Evolutionary conservation across 2,888 invertebrate genomes (phyloP).

Genomic region (Rhimphoctona megacephalus): DNA sequence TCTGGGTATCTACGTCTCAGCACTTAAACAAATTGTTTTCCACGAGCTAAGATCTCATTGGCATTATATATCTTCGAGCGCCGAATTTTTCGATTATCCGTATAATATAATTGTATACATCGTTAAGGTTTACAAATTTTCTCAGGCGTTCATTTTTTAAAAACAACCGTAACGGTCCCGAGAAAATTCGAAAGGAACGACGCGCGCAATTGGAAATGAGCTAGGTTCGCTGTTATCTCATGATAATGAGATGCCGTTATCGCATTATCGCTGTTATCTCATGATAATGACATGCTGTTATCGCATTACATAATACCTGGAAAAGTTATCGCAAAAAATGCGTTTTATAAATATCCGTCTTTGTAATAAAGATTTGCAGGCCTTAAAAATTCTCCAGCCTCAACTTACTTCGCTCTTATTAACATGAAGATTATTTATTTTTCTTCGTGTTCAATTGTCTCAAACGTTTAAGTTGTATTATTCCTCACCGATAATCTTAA

Average conservation of each 20-base stretch:
- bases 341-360: not conserved
- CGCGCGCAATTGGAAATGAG: not conserved
- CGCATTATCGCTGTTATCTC: not conserved
- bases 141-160: not conserved
- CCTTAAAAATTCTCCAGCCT: no score
- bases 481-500: no score
- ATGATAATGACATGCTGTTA: no score
- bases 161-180: not conserved
- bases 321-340: not conserved
- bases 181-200: not conserved
- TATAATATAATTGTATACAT: not conserved
- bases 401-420: not conserved
- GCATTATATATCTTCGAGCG: not conserved
- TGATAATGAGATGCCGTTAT: no score
- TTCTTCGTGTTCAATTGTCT: not conserved
- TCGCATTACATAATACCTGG: not conserved
- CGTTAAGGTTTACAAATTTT: not conserved
- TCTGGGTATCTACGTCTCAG: constrained; percentile 1
- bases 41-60: not conserved
- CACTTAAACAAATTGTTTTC: constrained; percentile 34
- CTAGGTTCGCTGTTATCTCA: not conserved
- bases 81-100: constrained; percentile 9
- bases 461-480: not conserved
- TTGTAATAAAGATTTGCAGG: no score
- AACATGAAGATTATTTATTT: not conserved